A percentile compares a stretch with the other conserved stretches of the same genome.
Evolutionary conservation across 2,113 vertebrate species (phyloP).

Genomic region (Beaufortia kweichowensis): DNA sequence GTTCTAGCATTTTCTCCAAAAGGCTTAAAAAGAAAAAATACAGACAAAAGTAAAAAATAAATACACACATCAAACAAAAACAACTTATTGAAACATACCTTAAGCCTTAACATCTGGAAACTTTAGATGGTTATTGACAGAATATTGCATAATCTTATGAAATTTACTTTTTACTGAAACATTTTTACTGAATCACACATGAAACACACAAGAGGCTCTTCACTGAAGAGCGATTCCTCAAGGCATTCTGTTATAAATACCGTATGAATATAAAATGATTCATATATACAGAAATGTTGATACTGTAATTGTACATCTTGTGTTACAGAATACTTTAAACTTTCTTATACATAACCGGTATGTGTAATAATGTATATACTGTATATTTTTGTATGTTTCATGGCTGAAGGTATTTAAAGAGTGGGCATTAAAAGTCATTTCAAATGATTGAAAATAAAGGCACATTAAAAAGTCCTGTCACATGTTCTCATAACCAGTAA

Average conservation of each 20-base stretch:
- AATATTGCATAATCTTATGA: slow-evolving; percentile 23
- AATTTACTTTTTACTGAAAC: not conserved
- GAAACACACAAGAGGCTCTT: slow-evolving; percentile 16
- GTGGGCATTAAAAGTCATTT: not conserved
- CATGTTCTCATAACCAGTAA: too few species aligned
- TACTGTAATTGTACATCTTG: not conserved
- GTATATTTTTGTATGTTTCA: not conserved
- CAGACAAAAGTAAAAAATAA: not conserved
- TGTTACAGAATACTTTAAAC: not conserved
- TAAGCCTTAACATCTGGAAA: not conserved
- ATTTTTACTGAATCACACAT: not conserved
- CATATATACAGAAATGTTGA: not conserved
- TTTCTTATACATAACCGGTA: not conserved
- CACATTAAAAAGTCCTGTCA: slow-evolving; percentile 7
- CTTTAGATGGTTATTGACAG: not conserved
- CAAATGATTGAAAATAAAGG: slow-evolving; percentile 24
- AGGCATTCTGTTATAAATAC: slow-evolving; percentile 9
- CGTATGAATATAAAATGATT: slow-evolving; percentile 35
- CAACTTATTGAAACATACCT: not conserved
- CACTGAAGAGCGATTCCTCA: slow-evolving; percentile 30
- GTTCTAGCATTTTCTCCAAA: not conserved
- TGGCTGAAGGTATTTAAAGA: not conserved
- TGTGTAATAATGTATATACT: not conserved
- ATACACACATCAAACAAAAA: not conserved
- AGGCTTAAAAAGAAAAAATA: not conserved